Percentiles rank a stretch among this genome's conserved stretches.
Conservation (phyloP, 1,140 invertebrate genomes). For the Lutraria rhynchaena region DNA sequence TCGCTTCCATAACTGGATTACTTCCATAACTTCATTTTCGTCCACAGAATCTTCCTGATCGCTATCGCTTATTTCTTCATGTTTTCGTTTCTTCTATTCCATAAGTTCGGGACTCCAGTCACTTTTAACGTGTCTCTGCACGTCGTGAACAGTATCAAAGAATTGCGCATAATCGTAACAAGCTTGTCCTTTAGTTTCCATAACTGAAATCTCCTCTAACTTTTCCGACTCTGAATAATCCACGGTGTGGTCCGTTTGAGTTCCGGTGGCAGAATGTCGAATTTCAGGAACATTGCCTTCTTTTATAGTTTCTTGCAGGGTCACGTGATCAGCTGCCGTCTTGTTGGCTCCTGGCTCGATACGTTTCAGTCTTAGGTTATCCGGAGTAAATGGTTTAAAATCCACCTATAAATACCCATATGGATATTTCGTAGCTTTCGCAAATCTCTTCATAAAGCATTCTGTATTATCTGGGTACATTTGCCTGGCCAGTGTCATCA, state of each 20-base stretch:
- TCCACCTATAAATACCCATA: not conserved
- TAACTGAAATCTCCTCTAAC: no score
- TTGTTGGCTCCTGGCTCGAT: not conserved
- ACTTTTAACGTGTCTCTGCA: conserved; percentile 12
- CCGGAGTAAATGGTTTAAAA: conserved; percentile 1
- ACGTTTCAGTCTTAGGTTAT: not conserved
- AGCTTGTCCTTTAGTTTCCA: conserved; percentile 29
- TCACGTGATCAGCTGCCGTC: not conserved
- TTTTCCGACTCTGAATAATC: not conserved
- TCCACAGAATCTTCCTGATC: conserved; percentile 4
- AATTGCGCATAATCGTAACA: conserved; percentile 11
- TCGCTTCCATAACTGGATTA: not conserved
- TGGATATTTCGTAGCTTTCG: not conserved
- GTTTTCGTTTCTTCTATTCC: conserved; percentile 13
- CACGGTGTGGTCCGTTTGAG: not conserved
- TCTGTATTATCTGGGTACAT: not conserved
- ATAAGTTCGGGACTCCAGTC: not conserved
- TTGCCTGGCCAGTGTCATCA: no score
- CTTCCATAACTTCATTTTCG: not conserved
- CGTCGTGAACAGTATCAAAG: conserved; percentile 15
- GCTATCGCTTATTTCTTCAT: conserved; percentile 1
- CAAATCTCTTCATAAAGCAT: not conserved
- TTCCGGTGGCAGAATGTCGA: not conserved
- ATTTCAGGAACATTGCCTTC: not conserved
- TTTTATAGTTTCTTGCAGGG: conserved; percentile 13